phyloP scores from a whole-genome alignment of 1,140 invertebrate species.

The Zaprionus camerounensis region DNA sequence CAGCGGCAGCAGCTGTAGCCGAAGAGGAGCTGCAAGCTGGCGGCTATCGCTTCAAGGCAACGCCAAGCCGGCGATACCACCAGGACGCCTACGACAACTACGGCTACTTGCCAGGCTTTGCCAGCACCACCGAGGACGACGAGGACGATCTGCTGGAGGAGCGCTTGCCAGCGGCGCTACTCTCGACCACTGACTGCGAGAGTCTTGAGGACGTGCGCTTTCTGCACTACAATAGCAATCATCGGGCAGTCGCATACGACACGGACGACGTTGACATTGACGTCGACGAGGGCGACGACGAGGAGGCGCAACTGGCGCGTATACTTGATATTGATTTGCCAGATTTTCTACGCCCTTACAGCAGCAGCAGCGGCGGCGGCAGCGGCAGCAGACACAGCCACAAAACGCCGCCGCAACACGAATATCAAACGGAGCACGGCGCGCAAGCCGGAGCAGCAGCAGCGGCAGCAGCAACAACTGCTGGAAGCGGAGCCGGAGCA shows the following conservation, averaged over 20 bases:
- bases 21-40: slow-evolving; percentile 77
- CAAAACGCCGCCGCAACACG: slow-evolving; percentile 82
- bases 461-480: slow-evolving; percentile 45
- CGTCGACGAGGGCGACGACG: slow-evolving; percentile 58
- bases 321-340: slow-evolving; percentile 69
- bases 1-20: slow-evolving; percentile 43
- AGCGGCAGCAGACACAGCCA: slow-evolving; percentile 75
- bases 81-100: slow-evolving; percentile 74
- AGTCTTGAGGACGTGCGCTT: slow-evolving; percentile 73
- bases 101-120: slow-evolving; percentile 73
- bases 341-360: slow-evolving; percentile 71
- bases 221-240: slow-evolving; percentile 54
- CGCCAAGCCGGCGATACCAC: slow-evolving; percentile 68
- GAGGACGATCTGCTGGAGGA: slow-evolving; percentile 74
- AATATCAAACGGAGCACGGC: slow-evolving; percentile 77
- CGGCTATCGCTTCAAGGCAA: slow-evolving; percentile 74
- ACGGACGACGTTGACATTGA: slow-evolving; percentile 47
- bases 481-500: slow-evolving; percentile 59
- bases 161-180: slow-evolving; percentile 59
- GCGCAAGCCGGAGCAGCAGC: slow-evolving; percentile 64
- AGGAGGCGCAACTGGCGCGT: slow-evolving; percentile 70
- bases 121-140: slow-evolving; percentile 77
- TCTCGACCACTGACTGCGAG: slow-evolving; percentile 69
- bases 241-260: slow-evolving; percentile 51
- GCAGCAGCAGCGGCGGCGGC: slow-evolving; percentile 64